Base-by-base conservation (phyloP, 2,113 vertebrate species). In the Seriola rivoliana region DNA sequence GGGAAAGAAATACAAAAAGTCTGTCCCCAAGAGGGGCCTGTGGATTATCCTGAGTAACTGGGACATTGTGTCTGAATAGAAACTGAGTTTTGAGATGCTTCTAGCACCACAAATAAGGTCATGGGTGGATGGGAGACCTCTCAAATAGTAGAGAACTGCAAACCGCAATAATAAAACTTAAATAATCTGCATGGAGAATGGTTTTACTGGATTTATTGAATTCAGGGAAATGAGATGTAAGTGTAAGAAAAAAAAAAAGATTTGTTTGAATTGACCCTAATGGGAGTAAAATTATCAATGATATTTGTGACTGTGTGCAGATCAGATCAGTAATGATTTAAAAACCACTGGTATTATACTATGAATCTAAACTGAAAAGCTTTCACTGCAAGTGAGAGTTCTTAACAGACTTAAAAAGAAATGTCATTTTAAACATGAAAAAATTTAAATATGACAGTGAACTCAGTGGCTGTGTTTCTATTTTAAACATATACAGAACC, bases 401-500 rank as follows among this genome's bases (percentile, higher is more conserved):
- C 16, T 57, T 12, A 29, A 5, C n/a, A 58, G 12, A 58, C 23
- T 54, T 54, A 2, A 58, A 4, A 46, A 3, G 6, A 40, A 8
- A 40, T 40, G 13, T 46, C 1, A 9, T 52, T 21, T 48, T 48
- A 48, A 25, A 66, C 5, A 44, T 1, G 5, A 69, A 34, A 34
- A 68, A 2, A 5, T 29, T 2, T 29, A 29, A 29, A 83, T 65
- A 81, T 66, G 71, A 55, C 23, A 4, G 8, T 1, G 17, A 81
- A 62, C 36, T 69, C 21, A 1, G 1, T 7, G 34, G 34, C 50
- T 73, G 50, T 57, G 59, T 85, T 87, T 78, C 80, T 88, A 84
- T 92, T 91, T 87, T 79, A 81, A 81, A 89, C 42, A 66, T 77
- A 78, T 86, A 78, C n/a, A 75, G 36, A 85, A 66, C 70, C 57